Conservation (phyloP, 2,113 vertebrate genomes). For the Gnathochromis pfefferi region DNA sequence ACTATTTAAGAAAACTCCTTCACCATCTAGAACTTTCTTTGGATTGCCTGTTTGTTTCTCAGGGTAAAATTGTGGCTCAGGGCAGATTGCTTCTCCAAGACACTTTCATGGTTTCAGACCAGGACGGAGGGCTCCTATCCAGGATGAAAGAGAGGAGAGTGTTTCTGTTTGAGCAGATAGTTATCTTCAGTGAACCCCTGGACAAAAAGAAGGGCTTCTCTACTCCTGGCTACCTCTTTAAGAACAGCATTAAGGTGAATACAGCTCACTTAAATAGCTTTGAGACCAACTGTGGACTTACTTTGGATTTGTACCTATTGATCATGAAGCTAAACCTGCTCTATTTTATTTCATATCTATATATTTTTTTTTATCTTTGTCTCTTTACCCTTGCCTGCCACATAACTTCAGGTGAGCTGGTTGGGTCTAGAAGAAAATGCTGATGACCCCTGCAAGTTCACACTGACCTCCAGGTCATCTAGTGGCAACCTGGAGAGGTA, state of each 20-base stretch:
- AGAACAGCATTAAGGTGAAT: constrained; percentile 91
- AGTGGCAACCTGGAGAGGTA: constrained; percentile 80
- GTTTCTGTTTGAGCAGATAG: constrained; percentile 96
- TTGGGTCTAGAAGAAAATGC: constrained; percentile 91
- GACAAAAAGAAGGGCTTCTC: constrained; percentile 98
- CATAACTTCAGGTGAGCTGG: constrained; percentile 83
- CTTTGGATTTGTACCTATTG: background rate
- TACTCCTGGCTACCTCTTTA: constrained; percentile 94
- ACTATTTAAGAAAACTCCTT: background rate
- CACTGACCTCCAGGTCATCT: constrained; percentile 87
- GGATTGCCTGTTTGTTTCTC: background rate
- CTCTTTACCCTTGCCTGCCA: background rate
- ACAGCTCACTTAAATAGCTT: background rate
- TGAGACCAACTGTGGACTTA: background rate
- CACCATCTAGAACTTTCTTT: background rate
- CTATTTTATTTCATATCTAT: background rate
- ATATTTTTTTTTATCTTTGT: background rate
- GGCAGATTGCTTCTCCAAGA: constrained; percentile 93
- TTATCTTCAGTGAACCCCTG: constrained; percentile 96
- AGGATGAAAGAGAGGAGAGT: constrained; percentile 93
- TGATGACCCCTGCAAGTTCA: constrained; percentile 95
- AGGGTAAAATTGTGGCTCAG: constrained; percentile 99
- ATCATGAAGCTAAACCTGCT: background rate
- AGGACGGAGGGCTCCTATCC: constrained; percentile 86
- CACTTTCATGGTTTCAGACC: constrained; percentile 93